Conservation (phyloP, 2,888 invertebrate genomes). For the Calameuta idolon region DNA sequence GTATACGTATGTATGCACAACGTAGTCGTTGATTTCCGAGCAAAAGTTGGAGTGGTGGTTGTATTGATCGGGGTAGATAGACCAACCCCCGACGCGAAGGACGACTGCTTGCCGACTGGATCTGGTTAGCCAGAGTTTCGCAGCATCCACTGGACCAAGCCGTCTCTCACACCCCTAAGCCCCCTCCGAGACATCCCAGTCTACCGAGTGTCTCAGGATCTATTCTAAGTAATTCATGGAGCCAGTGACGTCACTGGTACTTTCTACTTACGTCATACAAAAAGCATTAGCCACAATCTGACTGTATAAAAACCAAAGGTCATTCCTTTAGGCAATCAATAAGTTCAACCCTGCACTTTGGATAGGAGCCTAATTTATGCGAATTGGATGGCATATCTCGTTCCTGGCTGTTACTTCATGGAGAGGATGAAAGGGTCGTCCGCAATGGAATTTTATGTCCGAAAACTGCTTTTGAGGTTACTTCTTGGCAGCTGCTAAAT, state of each 20-base stretch:
- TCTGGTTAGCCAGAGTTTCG: conserved; percentile 9
- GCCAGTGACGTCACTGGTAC: background rate
- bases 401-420: background rate
- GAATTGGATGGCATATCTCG: background rate
- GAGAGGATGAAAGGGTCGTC: background rate
- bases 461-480: background rate
- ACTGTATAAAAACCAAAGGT: background rate
- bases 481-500: background rate
- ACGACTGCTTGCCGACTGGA: conserved; percentile 46
- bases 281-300: background rate
- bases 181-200: conserved; percentile 2
- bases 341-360: background rate
- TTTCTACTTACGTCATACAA: background rate
- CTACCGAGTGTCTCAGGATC: background rate
- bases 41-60: conserved; percentile 33
- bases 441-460: background rate
- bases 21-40: conserved; percentile 43
- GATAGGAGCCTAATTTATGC: background rate
- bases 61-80: conserved; percentile 61
- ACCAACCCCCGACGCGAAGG: conserved; percentile 51
- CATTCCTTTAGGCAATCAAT: background rate
- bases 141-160: conserved; percentile 11
- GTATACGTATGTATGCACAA: conserved; percentile 8
- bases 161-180: background rate
- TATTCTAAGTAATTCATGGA: background rate